phyloP scores from a whole-genome alignment of 1,140 invertebrate genomes.

The Pantala flavescens region DNA sequence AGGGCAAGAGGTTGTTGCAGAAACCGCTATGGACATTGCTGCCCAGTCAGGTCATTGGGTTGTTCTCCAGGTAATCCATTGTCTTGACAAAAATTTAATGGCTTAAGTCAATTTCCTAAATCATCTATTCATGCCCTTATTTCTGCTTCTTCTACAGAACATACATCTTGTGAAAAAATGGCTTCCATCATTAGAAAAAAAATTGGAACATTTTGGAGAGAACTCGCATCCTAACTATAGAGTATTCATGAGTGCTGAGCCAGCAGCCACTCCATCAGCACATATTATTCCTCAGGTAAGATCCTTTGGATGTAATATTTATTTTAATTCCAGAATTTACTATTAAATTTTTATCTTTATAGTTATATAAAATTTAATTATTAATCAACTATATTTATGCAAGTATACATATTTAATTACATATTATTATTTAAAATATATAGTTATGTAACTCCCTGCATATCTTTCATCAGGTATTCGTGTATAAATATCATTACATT shows the following conservation, averaged over 20 bases:
- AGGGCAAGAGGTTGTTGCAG: constrained; percentile 90
- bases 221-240: constrained; percentile 70
- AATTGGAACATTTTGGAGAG: constrained; percentile 67
- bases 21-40: constrained; percentile 79
- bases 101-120: too few relatives aligned
- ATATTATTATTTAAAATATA: too few relatives aligned
- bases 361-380: too few relatives aligned
- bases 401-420: too few relatives aligned
- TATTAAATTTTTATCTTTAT: too few relatives aligned
- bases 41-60: constrained; percentile 89
- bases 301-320: too few relatives aligned
- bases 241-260: constrained; percentile 89
- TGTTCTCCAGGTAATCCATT: constrained; percentile 59
- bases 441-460: too few relatives aligned
- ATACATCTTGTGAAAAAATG: constrained; percentile 93
- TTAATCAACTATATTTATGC: too few relatives aligned
- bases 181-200: constrained; percentile 83
- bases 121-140: neutral
- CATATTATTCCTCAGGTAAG: constrained; percentile 80
- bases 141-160: constrained; percentile 47
- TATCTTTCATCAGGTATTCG: too few relatives aligned
- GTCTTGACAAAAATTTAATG: neutral
- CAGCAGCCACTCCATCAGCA: constrained; percentile 67
- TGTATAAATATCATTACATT: too few relatives aligned
- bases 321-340: too few relatives aligned